Evolutionary conservation across 1,140 invertebrate species (phyloP).

Genomic region (Oscheius sp.): DNA sequence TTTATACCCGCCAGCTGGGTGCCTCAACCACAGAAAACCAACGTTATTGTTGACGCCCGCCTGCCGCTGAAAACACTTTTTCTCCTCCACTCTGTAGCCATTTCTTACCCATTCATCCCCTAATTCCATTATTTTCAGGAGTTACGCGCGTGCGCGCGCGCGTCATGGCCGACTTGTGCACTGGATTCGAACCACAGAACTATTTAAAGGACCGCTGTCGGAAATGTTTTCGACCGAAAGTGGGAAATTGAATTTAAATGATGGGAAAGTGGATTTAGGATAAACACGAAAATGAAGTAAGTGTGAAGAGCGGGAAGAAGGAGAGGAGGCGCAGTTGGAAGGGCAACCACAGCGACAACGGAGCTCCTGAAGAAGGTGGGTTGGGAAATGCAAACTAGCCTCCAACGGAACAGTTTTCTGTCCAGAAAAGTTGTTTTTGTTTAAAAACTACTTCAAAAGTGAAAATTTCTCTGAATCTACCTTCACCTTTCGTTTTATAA

Average conservation of each 20-base stretch:
- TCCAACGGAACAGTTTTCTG: background rate
- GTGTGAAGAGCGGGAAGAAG: constrained; percentile 3
- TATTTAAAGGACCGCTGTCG: constrained; percentile 57
- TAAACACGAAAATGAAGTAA: constrained; percentile 12
- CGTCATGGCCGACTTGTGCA: constrained; percentile 44
- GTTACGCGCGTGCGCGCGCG: background rate
- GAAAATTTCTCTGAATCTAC: too few relatives aligned
- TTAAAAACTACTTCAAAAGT: constrained; percentile 6
- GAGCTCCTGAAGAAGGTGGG: constrained; percentile 28
- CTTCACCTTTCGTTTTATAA: too few relatives aligned
- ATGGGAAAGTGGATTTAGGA: background rate
- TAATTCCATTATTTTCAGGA: background rate
- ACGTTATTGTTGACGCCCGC: too few relatives aligned
- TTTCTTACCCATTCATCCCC: background rate
- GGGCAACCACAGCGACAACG: constrained; percentile 14
- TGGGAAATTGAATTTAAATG: constrained; percentile 14
- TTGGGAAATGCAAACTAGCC: too few relatives aligned
- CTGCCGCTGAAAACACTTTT: too few relatives aligned
- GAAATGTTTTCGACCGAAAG: constrained; percentile 54
- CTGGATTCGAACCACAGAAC: constrained; percentile 58
- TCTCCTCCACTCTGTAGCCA: background rate
- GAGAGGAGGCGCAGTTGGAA: constrained; percentile 26
- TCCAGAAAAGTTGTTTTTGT: background rate
- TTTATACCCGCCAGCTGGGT: too few relatives aligned
- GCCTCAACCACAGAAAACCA: too few relatives aligned